Evolutionary conservation across 2,113 vertebrate genomes (phyloP).

Genomic region (Falcunculus frontatus): DNA sequence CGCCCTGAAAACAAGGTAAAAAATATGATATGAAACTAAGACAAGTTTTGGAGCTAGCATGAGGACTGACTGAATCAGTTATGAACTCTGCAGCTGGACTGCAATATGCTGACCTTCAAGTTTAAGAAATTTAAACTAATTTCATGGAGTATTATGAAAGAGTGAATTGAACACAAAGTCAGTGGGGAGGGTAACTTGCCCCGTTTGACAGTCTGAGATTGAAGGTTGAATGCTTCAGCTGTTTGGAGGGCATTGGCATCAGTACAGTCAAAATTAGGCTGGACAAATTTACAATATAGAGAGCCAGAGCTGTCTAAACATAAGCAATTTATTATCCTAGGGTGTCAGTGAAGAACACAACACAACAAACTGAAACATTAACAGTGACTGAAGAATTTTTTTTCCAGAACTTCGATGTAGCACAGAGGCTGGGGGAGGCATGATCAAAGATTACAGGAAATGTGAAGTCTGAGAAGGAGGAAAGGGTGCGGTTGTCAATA

Average conservation of each 20-base stretch:
- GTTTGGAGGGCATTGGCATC: background rate
- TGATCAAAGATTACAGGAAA: background rate
- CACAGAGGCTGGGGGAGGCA: background rate
- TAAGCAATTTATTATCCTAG: background rate
- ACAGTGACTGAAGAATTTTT: background rate
- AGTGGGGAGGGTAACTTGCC: background rate
- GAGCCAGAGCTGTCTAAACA: background rate
- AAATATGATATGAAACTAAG: background rate
- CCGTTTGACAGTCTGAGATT: background rate
- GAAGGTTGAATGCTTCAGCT: background rate
- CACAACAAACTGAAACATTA: background rate
- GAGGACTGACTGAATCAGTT: background rate
- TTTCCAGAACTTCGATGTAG: background rate
- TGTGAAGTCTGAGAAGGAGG: background rate
- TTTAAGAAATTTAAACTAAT: background rate
- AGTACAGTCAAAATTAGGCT: background rate
- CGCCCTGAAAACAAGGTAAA: background rate
- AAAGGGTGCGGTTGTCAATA: background rate
- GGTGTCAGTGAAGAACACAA: background rate
- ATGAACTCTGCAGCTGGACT: background rate
- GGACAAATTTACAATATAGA: background rate
- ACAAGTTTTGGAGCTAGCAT: background rate
- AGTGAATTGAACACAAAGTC: background rate
- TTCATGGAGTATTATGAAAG: background rate
- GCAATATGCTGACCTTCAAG: background rate